phyloP scores from a whole-genome alignment of 2,113 vertebrate genomes.

The Elephas maximus region DNA sequence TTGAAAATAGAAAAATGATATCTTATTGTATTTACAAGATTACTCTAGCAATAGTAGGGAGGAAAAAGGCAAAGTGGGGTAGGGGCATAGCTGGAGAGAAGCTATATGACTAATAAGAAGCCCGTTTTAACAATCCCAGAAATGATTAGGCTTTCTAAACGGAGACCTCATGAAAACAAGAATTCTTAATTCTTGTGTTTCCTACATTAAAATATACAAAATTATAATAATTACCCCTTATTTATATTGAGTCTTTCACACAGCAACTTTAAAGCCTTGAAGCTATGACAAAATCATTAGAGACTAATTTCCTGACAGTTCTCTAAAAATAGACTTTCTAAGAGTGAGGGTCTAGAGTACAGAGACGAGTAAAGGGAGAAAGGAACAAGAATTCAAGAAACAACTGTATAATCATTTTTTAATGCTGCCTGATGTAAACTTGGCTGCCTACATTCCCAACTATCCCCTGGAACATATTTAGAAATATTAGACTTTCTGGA shows the following conservation, averaged over 20 bases:
- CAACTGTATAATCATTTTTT: not conserved
- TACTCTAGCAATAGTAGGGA: not conserved
- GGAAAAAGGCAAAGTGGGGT: not conserved
- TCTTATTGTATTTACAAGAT: not conserved
- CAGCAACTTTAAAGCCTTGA: not conserved
- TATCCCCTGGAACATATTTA: not conserved
- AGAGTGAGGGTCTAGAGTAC: not conserved
- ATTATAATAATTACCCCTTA: not conserved
- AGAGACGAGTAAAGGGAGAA: not conserved
- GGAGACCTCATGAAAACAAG: not conserved
- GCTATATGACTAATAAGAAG: not conserved
- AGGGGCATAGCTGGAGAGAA: not conserved
- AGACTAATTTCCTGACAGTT: not conserved
- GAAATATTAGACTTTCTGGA: not conserved
- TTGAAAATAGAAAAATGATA: not conserved
- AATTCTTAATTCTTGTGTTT: not conserved
- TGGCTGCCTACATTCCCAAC: not conserved
- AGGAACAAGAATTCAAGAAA: not conserved
- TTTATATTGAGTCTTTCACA: not conserved
- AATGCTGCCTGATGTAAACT: not conserved
- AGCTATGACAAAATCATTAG: not conserved
- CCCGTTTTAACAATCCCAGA: not conserved
- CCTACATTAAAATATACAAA: not conserved
- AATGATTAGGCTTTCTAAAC: not conserved
- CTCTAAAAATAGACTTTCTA: not conserved